Base-by-base conservation (phyloP, 2,888 invertebrate genomes). In the Euphydryas editha region DNA sequence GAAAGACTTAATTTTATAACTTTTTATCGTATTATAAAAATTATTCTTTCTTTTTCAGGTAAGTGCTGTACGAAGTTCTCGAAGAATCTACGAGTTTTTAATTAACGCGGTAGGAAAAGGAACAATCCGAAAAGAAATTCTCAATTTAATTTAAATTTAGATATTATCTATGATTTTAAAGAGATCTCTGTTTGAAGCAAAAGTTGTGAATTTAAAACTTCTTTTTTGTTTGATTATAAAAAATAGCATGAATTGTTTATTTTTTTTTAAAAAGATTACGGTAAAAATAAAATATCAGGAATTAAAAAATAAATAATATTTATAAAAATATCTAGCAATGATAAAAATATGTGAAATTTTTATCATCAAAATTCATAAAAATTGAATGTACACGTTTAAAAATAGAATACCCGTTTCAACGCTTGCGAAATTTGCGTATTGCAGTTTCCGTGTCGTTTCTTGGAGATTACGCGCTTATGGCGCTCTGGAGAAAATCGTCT, bases 1-100 rank as follows among this genome's bases (percentile, higher is more conserved):
- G n/a, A n/a, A n/a, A n/a, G 59, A 64, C 47, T 47, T 36, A 7
- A 56, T 60, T 60, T 55, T 54, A 51, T 17, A 51, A 51, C 21
- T 54, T 54, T 49, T 21, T 62, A 47, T 60, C 21, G 59, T n/a
- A 44, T 44, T 44, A n/a, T 2, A 65, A 67, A 67, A 24, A 44
- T 58, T 61, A 62, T 82, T 78, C 80, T 73, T 73, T 70, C 84
- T 84, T 84, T 86, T 85, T 20, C 88, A 88, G 89, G 89, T 88
- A 89, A 88, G 87, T 76, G 37, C 72, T 69, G 69, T 49, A 73
- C 56, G 64, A 76, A 73, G 72, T 75, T 77, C 77, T 78, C 46
- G 73, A 72, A 84, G 83, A 80, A 83, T 82, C 80, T 64, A 73
- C 71, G 73, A 71, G 70, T 75, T 81, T 83, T 85, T 84, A 86